A percentile compares a stretch with the other conserved stretches of the same genome.
phyloP scores from a whole-genome alignment of 2,113 vertebrate genomes.

The Pseudopodoces humilis region DNA sequence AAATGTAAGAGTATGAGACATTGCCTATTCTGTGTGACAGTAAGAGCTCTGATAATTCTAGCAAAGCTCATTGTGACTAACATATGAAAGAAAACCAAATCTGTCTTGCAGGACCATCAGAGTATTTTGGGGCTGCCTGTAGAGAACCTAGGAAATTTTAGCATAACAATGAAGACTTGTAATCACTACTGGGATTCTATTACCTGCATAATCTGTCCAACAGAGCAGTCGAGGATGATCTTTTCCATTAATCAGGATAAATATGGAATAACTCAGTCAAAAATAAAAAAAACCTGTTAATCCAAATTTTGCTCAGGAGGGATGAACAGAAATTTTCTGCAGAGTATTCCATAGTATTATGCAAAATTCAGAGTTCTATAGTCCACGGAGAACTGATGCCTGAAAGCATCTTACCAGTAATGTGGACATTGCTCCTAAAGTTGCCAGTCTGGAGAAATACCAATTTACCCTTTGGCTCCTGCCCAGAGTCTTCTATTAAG shows the following conservation, averaged over 20 bases:
- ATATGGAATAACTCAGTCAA: neutral
- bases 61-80: neutral
- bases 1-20: neutral
- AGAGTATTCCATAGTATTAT: neutral
- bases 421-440: neutral
- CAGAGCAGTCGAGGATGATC: neutral
- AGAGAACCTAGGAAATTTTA: neutral
- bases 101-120: neutral
- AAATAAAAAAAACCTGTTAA: neutral
- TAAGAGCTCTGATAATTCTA: neutral
- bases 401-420: neutral
- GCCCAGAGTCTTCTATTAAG: neutral
- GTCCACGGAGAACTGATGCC: neutral
- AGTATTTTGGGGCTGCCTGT: neutral
- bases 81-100: neutral
- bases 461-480: neutral
- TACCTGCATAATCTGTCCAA: neutral
- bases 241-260: neutral
- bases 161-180: neutral
- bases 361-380: neutral
- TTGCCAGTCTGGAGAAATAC: neutral
- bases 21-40: neutral
- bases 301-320: neutral
- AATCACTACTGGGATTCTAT: neutral
- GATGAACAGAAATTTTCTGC: neutral